A percentile compares a stretch with the other conserved stretches of the same genome.
Evolutionary conservation across 2,797 vertebrate species (phyloP).

Genomic region (Cossypha heuglini): DNA sequence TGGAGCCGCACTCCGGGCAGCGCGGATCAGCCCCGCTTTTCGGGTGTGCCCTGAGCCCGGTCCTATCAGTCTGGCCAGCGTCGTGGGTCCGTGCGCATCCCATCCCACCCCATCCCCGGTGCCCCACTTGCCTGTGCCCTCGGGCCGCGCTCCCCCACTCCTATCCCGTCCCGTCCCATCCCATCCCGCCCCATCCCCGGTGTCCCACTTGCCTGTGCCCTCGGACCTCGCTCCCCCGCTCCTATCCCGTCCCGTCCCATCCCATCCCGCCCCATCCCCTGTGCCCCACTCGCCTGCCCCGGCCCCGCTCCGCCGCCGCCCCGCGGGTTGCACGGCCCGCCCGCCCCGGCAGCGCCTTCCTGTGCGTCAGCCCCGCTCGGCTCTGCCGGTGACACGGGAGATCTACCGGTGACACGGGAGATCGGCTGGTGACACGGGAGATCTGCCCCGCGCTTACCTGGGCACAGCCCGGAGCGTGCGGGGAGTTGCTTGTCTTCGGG

Average conservation of each 20-base stretch:
- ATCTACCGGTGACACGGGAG: too few species aligned
- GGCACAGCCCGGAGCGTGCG: accelerated
- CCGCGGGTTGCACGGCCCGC: background rate
- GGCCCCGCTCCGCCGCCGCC: background rate
- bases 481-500: background rate
- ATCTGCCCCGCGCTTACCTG: too few species aligned
- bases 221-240: too few species aligned
- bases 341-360: background rate
- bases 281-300: background rate
- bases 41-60: background rate
- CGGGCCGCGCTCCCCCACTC: background rate
- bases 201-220: too few species aligned
- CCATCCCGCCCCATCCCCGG: too few species aligned
- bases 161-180: too few species aligned
- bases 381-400: too few species aligned
- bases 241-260: too few species aligned
- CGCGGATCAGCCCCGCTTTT: background rate
- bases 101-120: background rate
- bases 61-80: background rate
- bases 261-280: too few species aligned
- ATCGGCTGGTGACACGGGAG: too few species aligned
- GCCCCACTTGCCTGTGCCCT: too few species aligned
- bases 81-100: background rate
- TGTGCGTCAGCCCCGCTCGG: background rate
- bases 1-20: background rate